Evolutionary conservation across 2,797 vertebrate genomes (phyloP), one percentile per base, ranked within the genome.

Genomic region (Aphelocoma californica): DNA sequence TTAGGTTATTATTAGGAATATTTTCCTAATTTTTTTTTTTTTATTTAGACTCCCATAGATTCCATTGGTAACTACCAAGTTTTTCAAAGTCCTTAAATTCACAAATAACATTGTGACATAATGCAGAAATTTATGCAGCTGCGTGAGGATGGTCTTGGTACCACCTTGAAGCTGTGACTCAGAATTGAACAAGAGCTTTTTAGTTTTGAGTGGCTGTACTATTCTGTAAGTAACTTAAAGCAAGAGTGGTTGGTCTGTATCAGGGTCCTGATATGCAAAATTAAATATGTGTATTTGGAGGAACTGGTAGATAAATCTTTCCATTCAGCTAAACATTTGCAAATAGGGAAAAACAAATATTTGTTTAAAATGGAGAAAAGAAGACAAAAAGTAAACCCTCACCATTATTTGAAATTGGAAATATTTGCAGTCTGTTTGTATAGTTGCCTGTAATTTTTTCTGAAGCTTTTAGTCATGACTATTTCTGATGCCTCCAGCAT

Each of bases 181-280:
- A 77, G 65, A 95, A 64, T 57, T 83, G 53, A 92, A 73, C 57
- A 50, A 64, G 74, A 86, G 50, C 60, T 93, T 96, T 75, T 95
- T 57, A 70, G 26, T 93, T 97, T 88, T 92, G 70, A 89, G 92
- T 74, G 64, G 56, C 44, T 64, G 85, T 69, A 54, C 18, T 50
- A 77, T 72, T 61, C 70, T 6, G 3, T 62, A 57, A 93, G 72
- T 90, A 67, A 88, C 65, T 93, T 89, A 82, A 78, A 94, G 70
- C 24, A 51, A 8, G 7, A 32, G 44, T 47, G 44, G 10, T 70
- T 69, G 88, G 38, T 95, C 64, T 92, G 20, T 66, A 51, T 54
- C 31, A 53, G 32, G 51, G 67, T 94, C 83, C 85, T 91, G 90
- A 64, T 90, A 57, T 70, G 44, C 40, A 70, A 92, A 95, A 97